Percentiles rank a stretch among this genome's conserved stretches.
phyloP scores from a whole-genome alignment of 2,888 invertebrate genomes.

The Oxystoma pomonae region DNA sequence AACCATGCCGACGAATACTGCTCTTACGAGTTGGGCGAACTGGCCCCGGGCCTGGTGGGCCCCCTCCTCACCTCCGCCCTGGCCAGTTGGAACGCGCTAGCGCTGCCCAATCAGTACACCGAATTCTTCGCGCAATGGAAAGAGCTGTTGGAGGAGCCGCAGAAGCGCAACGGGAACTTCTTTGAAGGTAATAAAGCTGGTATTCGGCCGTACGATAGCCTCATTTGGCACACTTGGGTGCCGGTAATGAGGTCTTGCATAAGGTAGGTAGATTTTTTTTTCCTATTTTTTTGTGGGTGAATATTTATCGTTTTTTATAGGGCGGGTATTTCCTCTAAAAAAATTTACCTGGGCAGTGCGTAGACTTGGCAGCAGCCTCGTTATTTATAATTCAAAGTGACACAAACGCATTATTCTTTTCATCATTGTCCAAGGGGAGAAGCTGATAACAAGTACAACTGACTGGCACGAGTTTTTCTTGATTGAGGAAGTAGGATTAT shows the following conservation, averaged over 20 bases:
- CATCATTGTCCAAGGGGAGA: too few relatives aligned
- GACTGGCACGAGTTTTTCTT: too few relatives aligned
- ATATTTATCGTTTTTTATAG: too few relatives aligned
- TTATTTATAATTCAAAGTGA: too few relatives aligned
- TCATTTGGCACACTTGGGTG: conserved; percentile 89
- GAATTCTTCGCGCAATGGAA: conserved; percentile 69
- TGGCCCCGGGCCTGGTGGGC: conserved; percentile 80
- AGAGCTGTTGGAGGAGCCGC: conserved; percentile 52
- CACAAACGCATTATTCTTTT: too few relatives aligned
- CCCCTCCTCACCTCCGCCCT: conserved; percentile 76
- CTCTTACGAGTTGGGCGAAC: conserved; percentile 75
- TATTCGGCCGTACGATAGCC: conserved; percentile 70
- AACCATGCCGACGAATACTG: conserved; percentile 74
- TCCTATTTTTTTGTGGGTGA: too few relatives aligned
- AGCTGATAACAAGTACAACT: too few relatives aligned
- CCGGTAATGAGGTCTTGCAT: conserved; percentile 72
- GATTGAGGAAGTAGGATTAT: too few relatives aligned
- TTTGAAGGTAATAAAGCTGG: conserved; percentile 49
- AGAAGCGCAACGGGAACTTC: conserved; percentile 38
- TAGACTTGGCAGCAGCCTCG: too few relatives aligned
- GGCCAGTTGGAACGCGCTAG: conserved; percentile 75
- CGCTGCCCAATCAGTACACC: conserved; percentile 60
- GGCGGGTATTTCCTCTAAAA: too few relatives aligned
- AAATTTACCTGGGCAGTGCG: too few relatives aligned
- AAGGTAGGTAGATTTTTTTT: conserved; percentile 53